Evolutionary conservation across 23 tunicate species (phyloP), one percentile per base, ranked within the genome.

Genomic region (Trididemnum miniatum): DNA sequence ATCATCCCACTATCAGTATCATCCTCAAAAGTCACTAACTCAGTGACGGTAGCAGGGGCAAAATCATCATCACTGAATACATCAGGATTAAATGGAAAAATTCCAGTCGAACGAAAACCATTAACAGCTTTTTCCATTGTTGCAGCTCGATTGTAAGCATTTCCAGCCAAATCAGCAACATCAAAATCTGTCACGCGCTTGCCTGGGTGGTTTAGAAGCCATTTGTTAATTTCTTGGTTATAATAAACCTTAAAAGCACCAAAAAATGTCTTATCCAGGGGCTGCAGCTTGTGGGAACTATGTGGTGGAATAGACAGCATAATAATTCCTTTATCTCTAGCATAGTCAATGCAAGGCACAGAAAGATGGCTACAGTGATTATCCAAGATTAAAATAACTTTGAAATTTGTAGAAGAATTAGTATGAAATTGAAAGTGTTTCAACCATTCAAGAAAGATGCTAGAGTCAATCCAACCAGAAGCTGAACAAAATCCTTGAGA

Each of bases 301-400:
- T 74, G 59, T 5, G 59, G 79, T 2, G 79, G 59, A 20, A 74
- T 74, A 2, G 59, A 37, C 24, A 74, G 35, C 79, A 74, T 74
- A 2, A 74, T 39, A 59, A 74, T 74, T 37, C 79, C 79, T 9
- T 74, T 20, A 4, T 37, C 35, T 18, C 79, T 18, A 20, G 79
- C 79, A 18, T 18, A 37, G 22, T 74, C 28, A 26, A 74, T 74
- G 15, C 30, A 59, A 20, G 23, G 59, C 59, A 74, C 12, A 44
- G 79, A 39, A 23, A 74, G 31, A 37, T 74, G 79, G 30, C 28
- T 39, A 29, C 33, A 4, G 31, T 74, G 79, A 24, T 74, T 74
- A 28, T 74, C 59, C 2, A 74, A 25, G 25, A 74, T 74, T 37
- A 71, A 71, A 28, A 74, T 25, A 74, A 37, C 2, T 38, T 74